These are phyloP conservation scores for Saccostrea glomerata DNA, from an alignment of 1,140 invertebrate species.

Conservation along the genomic window DNA sequence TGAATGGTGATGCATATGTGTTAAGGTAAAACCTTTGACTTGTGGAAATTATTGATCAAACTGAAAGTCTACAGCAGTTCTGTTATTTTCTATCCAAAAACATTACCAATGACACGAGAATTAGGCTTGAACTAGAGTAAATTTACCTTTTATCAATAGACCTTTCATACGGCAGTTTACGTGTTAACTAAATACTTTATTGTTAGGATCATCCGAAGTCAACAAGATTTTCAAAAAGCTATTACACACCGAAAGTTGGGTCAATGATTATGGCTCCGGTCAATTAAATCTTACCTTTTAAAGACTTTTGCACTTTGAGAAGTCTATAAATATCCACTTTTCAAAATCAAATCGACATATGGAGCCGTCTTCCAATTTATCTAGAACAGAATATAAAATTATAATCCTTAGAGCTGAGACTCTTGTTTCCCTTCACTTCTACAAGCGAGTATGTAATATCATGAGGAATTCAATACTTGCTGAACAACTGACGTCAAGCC, in stretches of 20 bases:
- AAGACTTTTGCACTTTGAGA: background rate
- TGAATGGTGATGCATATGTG: background rate
- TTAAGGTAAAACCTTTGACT: slow-evolving; percentile 15
- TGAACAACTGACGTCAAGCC: slow-evolving; percentile 32
- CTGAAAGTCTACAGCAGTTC: background rate
- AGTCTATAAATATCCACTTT: slow-evolving; percentile 19
- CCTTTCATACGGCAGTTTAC: background rate
- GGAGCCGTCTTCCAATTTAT: slow-evolving; percentile 4
- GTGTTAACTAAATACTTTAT: background rate
- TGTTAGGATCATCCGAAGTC: background rate
- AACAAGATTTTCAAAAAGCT: slow-evolving; percentile 2
- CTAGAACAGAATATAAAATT: background rate
- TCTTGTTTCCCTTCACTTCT: slow-evolving; percentile 25
- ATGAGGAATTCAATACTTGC: slow-evolving; percentile 28
- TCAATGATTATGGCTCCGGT: background rate
- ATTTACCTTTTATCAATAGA: slow-evolving; percentile 1
- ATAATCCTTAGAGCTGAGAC: background rate
- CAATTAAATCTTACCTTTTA: slow-evolving; percentile 29
- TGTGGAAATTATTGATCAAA: slow-evolving; percentile 15
- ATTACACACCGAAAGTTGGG: background rate
- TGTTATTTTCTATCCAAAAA: background rate
- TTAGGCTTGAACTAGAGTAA: background rate
- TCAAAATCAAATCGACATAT: slow-evolving; percentile 25
- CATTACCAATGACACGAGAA: slow-evolving; percentile 7
- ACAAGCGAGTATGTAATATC: slow-evolving; percentile 31